Evolutionary conservation across 2,888 invertebrate species (phyloP), one percentile per base, ranked within the genome.

Genomic region (Apocheima hispidaria): DNA sequence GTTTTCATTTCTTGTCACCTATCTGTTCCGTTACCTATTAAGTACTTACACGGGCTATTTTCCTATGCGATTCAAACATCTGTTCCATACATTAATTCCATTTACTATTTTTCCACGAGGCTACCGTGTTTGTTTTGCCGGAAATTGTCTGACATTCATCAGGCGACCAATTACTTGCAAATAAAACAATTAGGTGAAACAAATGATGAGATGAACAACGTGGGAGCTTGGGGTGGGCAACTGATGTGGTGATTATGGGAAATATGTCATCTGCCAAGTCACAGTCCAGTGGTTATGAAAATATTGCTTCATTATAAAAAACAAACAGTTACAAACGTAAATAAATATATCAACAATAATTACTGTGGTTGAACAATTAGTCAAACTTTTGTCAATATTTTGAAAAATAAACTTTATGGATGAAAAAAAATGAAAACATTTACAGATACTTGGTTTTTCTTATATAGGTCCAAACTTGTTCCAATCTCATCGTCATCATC

Each of bases 181-280:
- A 85, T 85, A 81, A 87, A 90, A 89, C 86, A 86, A 89, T 90
- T 88, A 86, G 63, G 67, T 73, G 67, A 75, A 80, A 85, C 82
- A 83, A 86, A 85, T 84, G 75, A 79, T 65, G 79, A 83, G 84
- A 85, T 82, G 63, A 70, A 68, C 86, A 77, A 73, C 87, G 86
- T 89, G 90, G 87, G 86, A 88, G 74, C 72, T 57, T 68, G 78
- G 80, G 84, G 82, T 69, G 71, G 40, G 38, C 14, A 49, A 9
- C 1, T 63, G 65, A 60, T 58, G 70, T 63, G 81, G 78, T 88
- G 84, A 84, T 84, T 83, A 88, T 91, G 92, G 83, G 92, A 92
- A 90, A 69, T 40, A 52, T 79, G 83, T 92, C 92, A 92, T 92
- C 88, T 92, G 92, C 64, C 58, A 21, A 43, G 82, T 83, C 76